These are phyloP conservation scores for Gymnobelideus leadbeateri DNA, from an alignment of 2,113 vertebrate genomes.

Conservation along the genomic window DNA sequence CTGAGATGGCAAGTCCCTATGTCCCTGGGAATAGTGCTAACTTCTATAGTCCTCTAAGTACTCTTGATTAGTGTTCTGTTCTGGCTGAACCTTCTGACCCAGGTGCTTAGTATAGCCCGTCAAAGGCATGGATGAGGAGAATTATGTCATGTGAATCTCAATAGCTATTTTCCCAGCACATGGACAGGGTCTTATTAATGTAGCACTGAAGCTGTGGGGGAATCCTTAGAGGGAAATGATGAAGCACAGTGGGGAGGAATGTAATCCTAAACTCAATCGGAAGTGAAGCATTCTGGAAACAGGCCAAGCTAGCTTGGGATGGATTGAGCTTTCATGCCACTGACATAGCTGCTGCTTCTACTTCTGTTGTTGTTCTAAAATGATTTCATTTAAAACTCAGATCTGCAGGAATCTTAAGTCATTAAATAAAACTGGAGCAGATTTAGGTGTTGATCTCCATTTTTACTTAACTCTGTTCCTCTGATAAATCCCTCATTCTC, in stretches of 20 bases:
- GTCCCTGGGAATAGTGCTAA: not conserved
- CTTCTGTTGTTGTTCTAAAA: constrained; percentile 1
- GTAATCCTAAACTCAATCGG: constrained; percentile 20
- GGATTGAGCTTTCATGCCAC: not conserved
- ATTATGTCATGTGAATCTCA: not conserved
- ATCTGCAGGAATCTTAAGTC: constrained; percentile 44
- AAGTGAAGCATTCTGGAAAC: not conserved
- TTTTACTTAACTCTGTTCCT: constrained; percentile 35
- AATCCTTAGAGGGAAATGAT: not conserved
- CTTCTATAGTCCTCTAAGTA: not conserved
- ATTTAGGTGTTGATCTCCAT: constrained; percentile 53
- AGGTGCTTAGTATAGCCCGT: not conserved
- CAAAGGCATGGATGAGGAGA: not conserved
- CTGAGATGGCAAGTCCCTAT: not conserved
- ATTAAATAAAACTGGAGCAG: constrained; percentile 49
- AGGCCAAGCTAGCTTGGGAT: not conserved
- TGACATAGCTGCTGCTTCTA: not conserved
- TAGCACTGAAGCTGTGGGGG: not conserved
- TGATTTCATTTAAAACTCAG: constrained; percentile 49
- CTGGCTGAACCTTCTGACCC: not conserved
- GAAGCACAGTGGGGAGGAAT: not conserved
- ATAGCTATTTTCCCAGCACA: not conserved
- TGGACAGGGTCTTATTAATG: constrained; percentile 9
- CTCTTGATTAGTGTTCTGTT: not conserved
- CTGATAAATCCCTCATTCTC: constrained; percentile 46